Evolutionary conservation across 2,888 invertebrate species (phyloP), one percentile per base, ranked within the genome.

Genomic region (Pherbina coryleti): DNA sequence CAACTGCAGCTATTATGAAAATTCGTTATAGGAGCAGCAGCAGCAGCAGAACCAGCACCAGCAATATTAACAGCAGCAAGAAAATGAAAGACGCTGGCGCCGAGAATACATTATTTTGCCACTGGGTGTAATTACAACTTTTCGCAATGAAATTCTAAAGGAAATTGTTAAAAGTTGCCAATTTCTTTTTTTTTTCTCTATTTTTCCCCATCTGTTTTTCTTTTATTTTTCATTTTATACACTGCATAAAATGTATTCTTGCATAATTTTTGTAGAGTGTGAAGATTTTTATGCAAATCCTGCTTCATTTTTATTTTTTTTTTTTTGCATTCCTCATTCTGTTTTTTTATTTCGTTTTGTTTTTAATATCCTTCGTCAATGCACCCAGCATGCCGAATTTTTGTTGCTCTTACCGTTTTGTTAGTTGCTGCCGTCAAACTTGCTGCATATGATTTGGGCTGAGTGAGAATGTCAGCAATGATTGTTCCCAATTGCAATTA

Each of bases 81-180:
- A 34, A 37, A 8, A n/a, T n/a, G 44, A 17, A 66, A 34, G 9
- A 37, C 37, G 51, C 69, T 44, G 14, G n/a, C 22, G 51, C 25
- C 44, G 44, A 44, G 44, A 44, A 44, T 44, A 66, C 55, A 66
- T 66, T 53, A 66, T 66, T 60, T 67, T 51, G 57, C 75, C 75
- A 31, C 55, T 57, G 75, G 75, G 75, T 55, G 55, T 67, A 75
- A 75, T 75, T 75, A 75, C 75, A 69, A 67, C 75, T 69, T 69
- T 55, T 75, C 64, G 44, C 51, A 49, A 60, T 28, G 60, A 73
- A 67, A 62, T 62, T 62, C 73, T 37, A n/a, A 62, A 31, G 49
- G 44, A 73, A 62, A 60, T 62, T 60, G 25, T 73, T 73, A 62
- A 73, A 62, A 73, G 60, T 73, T 73, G 73, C 73, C 49, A 62